A percentile compares a stretch with the other conserved stretches of the same genome.
Conservation (phyloP, 1,140 invertebrate species). For the Achatina immaculata region DNA sequence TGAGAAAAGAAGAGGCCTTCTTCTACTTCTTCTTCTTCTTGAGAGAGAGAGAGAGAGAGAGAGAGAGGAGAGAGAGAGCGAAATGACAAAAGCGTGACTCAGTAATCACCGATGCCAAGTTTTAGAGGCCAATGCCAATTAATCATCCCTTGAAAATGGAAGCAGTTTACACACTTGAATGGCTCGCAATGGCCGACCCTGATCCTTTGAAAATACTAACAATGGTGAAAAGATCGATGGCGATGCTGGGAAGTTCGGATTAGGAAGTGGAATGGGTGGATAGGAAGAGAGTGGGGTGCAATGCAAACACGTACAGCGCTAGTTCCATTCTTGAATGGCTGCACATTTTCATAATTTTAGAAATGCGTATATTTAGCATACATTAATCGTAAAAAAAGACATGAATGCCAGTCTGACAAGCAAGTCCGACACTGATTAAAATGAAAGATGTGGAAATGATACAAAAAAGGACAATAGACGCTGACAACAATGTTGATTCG, state of each 20-base stretch:
- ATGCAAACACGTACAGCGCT: not conserved
- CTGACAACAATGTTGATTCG: not conserved
- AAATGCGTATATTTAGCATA: not conserved
- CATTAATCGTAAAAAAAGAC: not conserved
- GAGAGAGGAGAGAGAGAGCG: not conserved
- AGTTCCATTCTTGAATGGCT: not conserved
- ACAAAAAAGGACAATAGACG: not conserved
- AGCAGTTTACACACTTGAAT: conserved; percentile 17
- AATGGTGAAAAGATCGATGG: not conserved
- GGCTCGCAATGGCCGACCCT: not conserved
- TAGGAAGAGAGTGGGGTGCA: not conserved
- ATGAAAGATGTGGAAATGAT: not conserved
- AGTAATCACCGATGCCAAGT: not conserved
- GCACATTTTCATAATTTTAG: not conserved
- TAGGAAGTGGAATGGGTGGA: not conserved
- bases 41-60: too few species aligned
- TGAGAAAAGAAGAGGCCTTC: not conserved
- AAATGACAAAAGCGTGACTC: conserved; percentile 5
- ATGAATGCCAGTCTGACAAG: not conserved
- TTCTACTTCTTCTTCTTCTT: too few species aligned
- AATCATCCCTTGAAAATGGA: conserved; percentile 11
- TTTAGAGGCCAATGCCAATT: not conserved
- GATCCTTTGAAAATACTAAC: not conserved
- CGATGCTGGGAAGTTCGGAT: not conserved
- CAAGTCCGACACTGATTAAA: not conserved